These are phyloP conservation scores for Oncorhynchus keta DNA, from an alignment of 2,113 vertebrate species.

Conservation along the genomic window DNA sequence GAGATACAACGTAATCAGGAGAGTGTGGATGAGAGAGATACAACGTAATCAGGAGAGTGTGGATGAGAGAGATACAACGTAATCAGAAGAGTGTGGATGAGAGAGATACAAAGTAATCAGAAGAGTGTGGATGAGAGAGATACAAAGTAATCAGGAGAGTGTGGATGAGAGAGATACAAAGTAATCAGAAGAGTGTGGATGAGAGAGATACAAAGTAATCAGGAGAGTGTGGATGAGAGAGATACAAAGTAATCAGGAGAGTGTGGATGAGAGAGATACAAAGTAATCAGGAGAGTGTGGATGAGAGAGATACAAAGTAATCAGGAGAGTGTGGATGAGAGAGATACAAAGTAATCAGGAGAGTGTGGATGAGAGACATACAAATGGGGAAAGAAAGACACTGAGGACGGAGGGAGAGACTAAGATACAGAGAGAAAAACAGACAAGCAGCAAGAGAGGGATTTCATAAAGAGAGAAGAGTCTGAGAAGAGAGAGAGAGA, in stretches of 20 bases:
- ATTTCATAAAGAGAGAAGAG: neutral
- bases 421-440: slow-evolving; percentile 20
- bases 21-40: no score
- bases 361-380: neutral
- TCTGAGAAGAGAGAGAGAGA: slow-evolving; percentile 11
- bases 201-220: no score
- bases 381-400: neutral
- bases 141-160: neutral
- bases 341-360: neutral
- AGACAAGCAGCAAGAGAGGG: neutral
- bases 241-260: neutral
- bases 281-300: neutral
- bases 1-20: neutral
- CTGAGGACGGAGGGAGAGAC: slow-evolving; percentile 10
- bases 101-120: no score
- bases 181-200: neutral
- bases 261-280: no score
- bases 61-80: no score
- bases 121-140: neutral
- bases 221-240: neutral
- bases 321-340: neutral
- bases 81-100: neutral
- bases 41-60: neutral
- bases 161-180: no score
- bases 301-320: no score